Base-by-base conservation (phyloP, 2,888 invertebrate species). In the Coenonympha arcania region DNA sequence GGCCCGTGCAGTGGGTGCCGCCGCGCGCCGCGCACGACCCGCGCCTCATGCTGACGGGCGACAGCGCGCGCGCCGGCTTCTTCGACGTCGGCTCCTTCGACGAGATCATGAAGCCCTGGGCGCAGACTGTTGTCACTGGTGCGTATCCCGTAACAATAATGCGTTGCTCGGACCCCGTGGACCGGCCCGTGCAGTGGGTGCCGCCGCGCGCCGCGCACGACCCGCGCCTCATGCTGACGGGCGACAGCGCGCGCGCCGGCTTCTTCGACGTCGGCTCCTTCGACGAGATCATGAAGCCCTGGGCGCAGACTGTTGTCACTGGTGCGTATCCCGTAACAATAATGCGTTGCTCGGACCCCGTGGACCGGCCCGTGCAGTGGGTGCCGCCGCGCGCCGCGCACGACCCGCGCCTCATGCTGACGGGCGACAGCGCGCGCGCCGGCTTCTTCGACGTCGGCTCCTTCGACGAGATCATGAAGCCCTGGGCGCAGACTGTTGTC, bases 401-500 rank as follows among this genome's bases (percentile, higher is more conserved):
- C 78, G 98, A 99, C 88, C 98, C 98, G 0, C 89, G 99, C 41
- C 93, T 93, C 88, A 93, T 98, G 93, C 88, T 99, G 39, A 90
- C 90, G 1, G 96, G 96, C 0, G 85, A 85, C 63, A 65, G 62
- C 0, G 58, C 62, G 0, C 52, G 69, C 2, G 51, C 64, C 0
- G 99, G 99, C 0, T 97, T 99, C 88, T 98, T 99, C 75, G 99
- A 99, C 77, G 86, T 84, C 1, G 95, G 93, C 50, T 92, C 94
- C 11, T 98, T 95, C 90, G 87, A 90, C 62, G 99, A 99, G 88
- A 95, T 99, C 59, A 95, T 99, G 95, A 89, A 89, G 60, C 93
- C 95, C 0, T 99, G 99, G 99, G 99, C 99, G 0, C 97, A 98
- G 82, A 99, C 99, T 0, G 99, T 99, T 0, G 92, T 98, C 0